A percentile compares a stretch with the other conserved stretches of the same genome.
These are phyloP conservation scores for Diplogasteroides magnus DNA, from an alignment of 1,140 invertebrate species.

Conservation along the genomic window DNA sequence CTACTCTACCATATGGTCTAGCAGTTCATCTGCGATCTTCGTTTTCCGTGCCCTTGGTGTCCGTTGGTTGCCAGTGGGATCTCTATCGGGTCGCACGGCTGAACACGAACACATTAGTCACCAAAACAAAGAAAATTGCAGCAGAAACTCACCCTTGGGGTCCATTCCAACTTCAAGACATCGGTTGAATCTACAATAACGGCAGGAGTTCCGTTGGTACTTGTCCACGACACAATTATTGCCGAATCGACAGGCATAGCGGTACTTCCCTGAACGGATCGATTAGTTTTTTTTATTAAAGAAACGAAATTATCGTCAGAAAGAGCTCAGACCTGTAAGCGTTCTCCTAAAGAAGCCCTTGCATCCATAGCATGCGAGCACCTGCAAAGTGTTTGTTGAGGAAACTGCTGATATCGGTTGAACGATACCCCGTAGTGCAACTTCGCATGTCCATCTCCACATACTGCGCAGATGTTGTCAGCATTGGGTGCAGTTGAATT, in stretches of 20 bases:
- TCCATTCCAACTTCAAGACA: conserved; percentile 49
- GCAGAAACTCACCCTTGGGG: conserved; percentile 44
- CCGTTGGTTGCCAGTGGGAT: conserved; percentile 51
- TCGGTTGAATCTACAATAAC: conserved; percentile 49
- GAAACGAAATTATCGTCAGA: too few relatives aligned
- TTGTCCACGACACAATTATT: conserved; percentile 55
- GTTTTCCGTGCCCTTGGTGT: conserved; percentile 47
- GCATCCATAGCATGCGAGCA: conserved; percentile 49
- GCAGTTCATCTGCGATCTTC: conserved; percentile 50
- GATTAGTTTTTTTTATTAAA: too few relatives aligned
- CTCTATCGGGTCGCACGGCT: conserved; percentile 47
- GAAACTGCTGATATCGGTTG: conserved; percentile 18
- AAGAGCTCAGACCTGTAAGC: too few relatives aligned
- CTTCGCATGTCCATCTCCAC: conserved; percentile 50
- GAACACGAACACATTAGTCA: neutral
- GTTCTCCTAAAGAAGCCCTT: conserved; percentile 51
- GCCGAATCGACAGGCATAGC: conserved; percentile 51
- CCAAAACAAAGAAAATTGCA: too few relatives aligned
- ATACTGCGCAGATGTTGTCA: conserved; percentile 49
- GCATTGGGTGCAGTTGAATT: too few relatives aligned
- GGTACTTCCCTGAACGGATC: too few relatives aligned
- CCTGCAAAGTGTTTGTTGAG: neutral
- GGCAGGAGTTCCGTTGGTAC: conserved; percentile 38
- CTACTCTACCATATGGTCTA: conserved; percentile 54
- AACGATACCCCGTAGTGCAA: conserved; percentile 47